Evolutionary conservation across 2,113 vertebrate genomes (phyloP).

Genomic region (Xiphophorus couchianus): DNA sequence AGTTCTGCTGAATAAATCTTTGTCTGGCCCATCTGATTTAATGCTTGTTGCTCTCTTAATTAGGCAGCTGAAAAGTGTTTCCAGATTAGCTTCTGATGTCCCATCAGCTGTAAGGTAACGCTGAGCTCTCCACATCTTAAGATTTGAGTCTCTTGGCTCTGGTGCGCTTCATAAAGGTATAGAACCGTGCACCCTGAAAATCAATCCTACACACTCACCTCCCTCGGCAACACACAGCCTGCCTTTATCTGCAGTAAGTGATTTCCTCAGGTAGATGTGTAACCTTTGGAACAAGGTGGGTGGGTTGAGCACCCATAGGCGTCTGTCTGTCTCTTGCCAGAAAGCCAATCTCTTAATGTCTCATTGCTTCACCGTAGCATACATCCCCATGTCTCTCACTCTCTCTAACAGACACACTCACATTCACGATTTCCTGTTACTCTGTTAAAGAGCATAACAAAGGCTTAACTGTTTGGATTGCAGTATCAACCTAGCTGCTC

Average conservation of each 20-base stretch:
- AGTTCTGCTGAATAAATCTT: not conserved
- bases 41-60: slow-evolving; percentile 11
- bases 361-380: slow-evolving; percentile 44
- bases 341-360: slow-evolving; percentile 77
- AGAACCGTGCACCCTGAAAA: slow-evolving; percentile 57
- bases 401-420: not conserved
- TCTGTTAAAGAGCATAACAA: slow-evolving; percentile 66
- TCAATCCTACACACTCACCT: slow-evolving; percentile 59
- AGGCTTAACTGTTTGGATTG: slow-evolving; percentile 62
- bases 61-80: slow-evolving; percentile 16
- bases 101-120: slow-evolving; percentile 17
- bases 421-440: slow-evolving; percentile 16
- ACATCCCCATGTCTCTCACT: slow-evolving; percentile 31
- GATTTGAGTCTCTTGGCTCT: slow-evolving; percentile 39
- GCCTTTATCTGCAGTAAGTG: slow-evolving; percentile 68
- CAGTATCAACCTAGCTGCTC: slow-evolving; percentile 25
- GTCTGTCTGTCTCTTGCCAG: slow-evolving; percentile 79
- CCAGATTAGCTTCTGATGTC: slow-evolving; percentile 9
- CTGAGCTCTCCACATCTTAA: slow-evolving; percentile 39
- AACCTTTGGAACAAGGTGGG: slow-evolving; percentile 73
- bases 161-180: slow-evolving; percentile 53
- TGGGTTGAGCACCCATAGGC: slow-evolving; percentile 67
- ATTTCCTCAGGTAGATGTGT: slow-evolving; percentile 65
- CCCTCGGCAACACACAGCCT: slow-evolving; percentile 64
- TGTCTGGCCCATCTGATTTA: slow-evolving; percentile 5